A percentile compares a stretch with the other conserved stretches of the same genome.
Conservation (phyloP, 37 sponge, comb jelly and placozoan species). For the Dysidea cf. avara region DNA sequence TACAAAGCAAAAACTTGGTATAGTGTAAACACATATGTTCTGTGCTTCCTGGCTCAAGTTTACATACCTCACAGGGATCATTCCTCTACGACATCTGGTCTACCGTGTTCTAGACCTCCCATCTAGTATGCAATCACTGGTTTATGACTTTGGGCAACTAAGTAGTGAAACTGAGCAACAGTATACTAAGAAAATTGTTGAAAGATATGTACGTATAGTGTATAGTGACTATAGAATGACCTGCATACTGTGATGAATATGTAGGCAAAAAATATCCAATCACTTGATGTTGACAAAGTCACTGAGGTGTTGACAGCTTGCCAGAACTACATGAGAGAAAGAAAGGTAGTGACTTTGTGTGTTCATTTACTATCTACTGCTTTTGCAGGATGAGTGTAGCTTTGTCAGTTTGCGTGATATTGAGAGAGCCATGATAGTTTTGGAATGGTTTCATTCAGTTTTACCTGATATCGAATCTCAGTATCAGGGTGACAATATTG, state of each 20-base stretch:
- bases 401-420: constrained; percentile 90
- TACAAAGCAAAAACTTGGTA: constrained; percentile 43
- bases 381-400: constrained; percentile 81
- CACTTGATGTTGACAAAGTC: constrained; percentile 3
- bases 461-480: too few relatives aligned
- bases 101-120: constrained; percentile 81
- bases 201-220: constrained; percentile 35
- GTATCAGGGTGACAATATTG: too few relatives aligned
- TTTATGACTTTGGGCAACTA: constrained; percentile 86
- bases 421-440: constrained; percentile 83
- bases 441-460: constrained; percentile 49
- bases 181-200: constrained; percentile 61
- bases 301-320: constrained; percentile 53
- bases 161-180: constrained; percentile 37
- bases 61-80: constrained; percentile 11
- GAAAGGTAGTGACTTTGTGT: constrained; percentile 19
- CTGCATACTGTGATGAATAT: too few relatives aligned
- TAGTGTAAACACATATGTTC: too few relatives aligned
- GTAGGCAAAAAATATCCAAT: too few relatives aligned
- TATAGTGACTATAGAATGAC: too few relatives aligned
- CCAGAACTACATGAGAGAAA: constrained; percentile 69
- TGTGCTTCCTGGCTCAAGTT: too few relatives aligned
- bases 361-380: background rate
- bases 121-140: constrained; percentile 71
- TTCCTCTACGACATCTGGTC: constrained; percentile 80